Evolutionary conservation across 2,113 vertebrate genomes (phyloP).

Genomic region (Paradisaea rubra): DNA sequence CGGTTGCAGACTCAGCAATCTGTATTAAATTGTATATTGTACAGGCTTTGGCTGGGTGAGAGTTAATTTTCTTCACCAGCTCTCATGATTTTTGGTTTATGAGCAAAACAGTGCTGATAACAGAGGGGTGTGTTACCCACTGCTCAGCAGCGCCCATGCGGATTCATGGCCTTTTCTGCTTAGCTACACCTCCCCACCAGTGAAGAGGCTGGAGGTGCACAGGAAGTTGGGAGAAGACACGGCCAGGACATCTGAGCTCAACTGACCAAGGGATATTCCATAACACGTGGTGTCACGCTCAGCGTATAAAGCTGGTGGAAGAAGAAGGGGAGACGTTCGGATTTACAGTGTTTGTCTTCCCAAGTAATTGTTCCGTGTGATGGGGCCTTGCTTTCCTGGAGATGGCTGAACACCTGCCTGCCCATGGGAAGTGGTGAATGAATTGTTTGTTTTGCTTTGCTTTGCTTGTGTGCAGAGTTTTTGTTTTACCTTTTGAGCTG

Average conservation of each 20-base stretch:
- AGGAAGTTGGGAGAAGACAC: neutral
- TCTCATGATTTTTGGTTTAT: neutral
- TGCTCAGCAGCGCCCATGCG: neutral
- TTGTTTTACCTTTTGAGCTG: neutral
- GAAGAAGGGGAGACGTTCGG: fast-evolving
- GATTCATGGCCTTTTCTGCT: neutral
- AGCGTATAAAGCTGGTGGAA: neutral
- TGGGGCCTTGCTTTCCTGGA: neutral
- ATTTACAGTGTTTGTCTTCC: fast-evolving
- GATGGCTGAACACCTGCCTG: neutral
- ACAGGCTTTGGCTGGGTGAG: neutral
- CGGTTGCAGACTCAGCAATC: fast-evolving
- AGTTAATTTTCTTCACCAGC: neutral
- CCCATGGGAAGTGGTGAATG: neutral
- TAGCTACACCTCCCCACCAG: fast-evolving
- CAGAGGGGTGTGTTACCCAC: fast-evolving
- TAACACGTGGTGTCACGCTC: fast-evolving
- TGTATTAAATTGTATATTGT: neutral
- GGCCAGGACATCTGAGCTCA: neutral
- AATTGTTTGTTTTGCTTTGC: neutral
- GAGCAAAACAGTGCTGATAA: neutral
- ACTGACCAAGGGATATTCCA: too few species aligned
- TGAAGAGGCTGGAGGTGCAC: neutral
- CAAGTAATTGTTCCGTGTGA: fast-evolving
- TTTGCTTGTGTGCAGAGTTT: fast-evolving